Evolutionary conservation across 2,888 invertebrate genomes (phyloP).

Genomic region (Rhynchonema sp.): DNA sequence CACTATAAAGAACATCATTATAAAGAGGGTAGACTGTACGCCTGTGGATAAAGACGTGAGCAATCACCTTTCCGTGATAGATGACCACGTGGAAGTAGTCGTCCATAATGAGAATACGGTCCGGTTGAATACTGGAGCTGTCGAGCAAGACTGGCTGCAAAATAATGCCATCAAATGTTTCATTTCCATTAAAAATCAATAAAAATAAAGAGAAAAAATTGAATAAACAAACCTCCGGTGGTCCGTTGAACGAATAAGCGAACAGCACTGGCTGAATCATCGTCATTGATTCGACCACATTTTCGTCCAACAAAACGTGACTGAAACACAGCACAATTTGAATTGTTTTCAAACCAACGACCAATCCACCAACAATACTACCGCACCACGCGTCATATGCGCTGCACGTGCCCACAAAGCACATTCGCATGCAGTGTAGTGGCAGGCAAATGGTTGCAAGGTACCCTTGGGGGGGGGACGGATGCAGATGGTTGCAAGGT

Average conservation of each 20-base stretch:
- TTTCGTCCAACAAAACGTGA: slow-evolving; percentile 91
- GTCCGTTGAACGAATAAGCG: slow-evolving; percentile 92
- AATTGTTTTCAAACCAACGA: no score
- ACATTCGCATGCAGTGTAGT: no score
- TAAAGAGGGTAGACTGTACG: no score
- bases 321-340: slow-evolving; percentile 35
- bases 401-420: no score
- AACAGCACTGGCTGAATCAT: slow-evolving; percentile 99
- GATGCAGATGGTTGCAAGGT: no score
- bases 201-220: not conserved
- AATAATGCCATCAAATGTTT: not conserved
- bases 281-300: slow-evolving; percentile 83
- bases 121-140: slow-evolving; percentile 88
- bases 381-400: no score
- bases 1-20: no score
- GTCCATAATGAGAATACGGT: slow-evolving; percentile 93
- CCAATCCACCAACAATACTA: no score
- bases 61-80: slow-evolving; percentile 71
- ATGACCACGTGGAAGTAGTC: slow-evolving; percentile 99
- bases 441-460: no score
- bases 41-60: no score
- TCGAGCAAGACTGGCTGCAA: slow-evolving; percentile 67
- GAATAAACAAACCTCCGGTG: slow-evolving; percentile 42
- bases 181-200: not conserved
- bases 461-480: no score